phyloP scores from a whole-genome alignment of 2,113 vertebrate genomes.

The Pyrgilauda ruficollis region DNA sequence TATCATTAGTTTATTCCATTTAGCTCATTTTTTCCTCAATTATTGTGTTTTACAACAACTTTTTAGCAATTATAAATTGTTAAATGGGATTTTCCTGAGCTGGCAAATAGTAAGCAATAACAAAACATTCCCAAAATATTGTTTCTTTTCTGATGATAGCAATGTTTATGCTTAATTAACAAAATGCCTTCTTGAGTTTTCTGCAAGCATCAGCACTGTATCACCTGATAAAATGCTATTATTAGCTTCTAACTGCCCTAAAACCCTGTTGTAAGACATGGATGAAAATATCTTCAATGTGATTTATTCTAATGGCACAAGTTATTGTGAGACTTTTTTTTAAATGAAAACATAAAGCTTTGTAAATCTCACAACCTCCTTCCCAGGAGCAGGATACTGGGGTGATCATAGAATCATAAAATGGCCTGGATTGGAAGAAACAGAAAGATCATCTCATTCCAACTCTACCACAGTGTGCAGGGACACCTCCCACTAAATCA shows the following conservation, averaged over 20 bases:
- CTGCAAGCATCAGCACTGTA: neutral
- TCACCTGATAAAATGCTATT: conserved; percentile 38
- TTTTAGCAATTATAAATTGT: neutral
- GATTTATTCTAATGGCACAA: neutral
- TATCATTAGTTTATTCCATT: neutral
- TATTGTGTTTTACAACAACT: neutral
- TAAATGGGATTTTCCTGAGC: conserved; percentile 1
- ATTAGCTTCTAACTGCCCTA: neutral
- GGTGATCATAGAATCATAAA: neutral
- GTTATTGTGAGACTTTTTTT: neutral
- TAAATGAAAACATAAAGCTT: neutral
- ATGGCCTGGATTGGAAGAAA: neutral
- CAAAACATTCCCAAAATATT: neutral
- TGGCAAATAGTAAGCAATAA: conserved; percentile 5
- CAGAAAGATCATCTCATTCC: neutral
- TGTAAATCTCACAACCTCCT: neutral
- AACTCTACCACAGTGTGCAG: accelerated
- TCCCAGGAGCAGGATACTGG: neutral
- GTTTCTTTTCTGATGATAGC: neutral
- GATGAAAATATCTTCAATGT: conserved; percentile 11
- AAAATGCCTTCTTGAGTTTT: conserved; percentile 43
- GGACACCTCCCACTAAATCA: neutral
- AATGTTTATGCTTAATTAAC: conserved; percentile 15
- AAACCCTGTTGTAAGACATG: neutral
- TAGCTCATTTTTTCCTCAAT: neutral